Evolutionary conservation across 1,140 invertebrate genomes (phyloP).

Genomic region (Macrobrachium rosenbergii): DNA sequence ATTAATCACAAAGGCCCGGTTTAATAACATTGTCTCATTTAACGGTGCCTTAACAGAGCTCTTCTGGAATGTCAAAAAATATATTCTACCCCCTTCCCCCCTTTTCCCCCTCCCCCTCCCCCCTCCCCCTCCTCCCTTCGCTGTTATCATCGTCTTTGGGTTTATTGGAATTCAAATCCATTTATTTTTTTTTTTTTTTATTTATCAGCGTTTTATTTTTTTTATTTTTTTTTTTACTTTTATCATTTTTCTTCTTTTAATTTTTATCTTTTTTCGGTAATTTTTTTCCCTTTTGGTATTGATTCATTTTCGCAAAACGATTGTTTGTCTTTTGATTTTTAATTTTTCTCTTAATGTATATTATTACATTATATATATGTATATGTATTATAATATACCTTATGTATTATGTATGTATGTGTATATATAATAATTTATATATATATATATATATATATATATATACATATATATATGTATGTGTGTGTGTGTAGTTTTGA

Average conservation of each 20-base stretch:
- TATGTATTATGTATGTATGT: background rate
- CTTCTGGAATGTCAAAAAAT: too few species aligned
- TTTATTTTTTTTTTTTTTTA: background rate
- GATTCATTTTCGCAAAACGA: too few species aligned
- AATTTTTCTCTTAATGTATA: background rate
- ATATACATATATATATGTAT: slow-evolving; percentile 10
- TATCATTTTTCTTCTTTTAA: too few species aligned
- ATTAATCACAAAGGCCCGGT: too few species aligned
- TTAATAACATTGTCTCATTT: too few species aligned
- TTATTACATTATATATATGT: slow-evolving; percentile 1
- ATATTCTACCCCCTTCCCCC: background rate
- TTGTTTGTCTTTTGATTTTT: too few species aligned
- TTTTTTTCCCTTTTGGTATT: too few species aligned
- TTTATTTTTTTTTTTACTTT: background rate
- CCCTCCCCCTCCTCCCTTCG: background rate
- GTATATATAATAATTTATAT: background rate
- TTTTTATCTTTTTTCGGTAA: too few species aligned
- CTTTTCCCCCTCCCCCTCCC: too few species aligned
- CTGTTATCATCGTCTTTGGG: background rate
- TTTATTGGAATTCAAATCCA: background rate
- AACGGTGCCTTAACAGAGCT: too few species aligned
- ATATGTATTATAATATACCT: background rate
- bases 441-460: slow-evolving; percentile 12
- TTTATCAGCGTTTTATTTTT: background rate
- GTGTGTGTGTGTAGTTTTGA: background rate